These are phyloP conservation scores for Notamacropus eugenii DNA, from an alignment of 2,797 vertebrate species.

Conservation along the genomic window DNA sequence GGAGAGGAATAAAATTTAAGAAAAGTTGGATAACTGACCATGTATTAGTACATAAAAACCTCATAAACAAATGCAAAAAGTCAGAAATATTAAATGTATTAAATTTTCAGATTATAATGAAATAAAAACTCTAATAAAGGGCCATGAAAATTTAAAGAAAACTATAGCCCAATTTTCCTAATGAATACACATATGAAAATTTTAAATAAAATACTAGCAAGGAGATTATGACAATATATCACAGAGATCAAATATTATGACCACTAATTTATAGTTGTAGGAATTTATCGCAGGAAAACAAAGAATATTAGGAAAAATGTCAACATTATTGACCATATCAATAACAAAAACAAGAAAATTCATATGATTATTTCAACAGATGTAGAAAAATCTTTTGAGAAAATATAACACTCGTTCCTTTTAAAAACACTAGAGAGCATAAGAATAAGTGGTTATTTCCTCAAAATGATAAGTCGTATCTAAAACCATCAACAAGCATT, in stretches of 20 bases:
- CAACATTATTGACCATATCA: not conserved
- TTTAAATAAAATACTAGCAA: not conserved
- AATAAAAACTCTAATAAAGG: not conserved
- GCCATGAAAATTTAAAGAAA: not conserved
- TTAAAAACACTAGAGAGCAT: not conserved
- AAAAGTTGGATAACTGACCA: not conserved
- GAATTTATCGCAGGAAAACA: not conserved
- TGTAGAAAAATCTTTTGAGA: not conserved
- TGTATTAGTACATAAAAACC: not conserved
- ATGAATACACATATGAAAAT: not conserved
- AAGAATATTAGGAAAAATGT: not conserved
- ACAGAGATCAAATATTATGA: not conserved
- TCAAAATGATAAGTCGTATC: not conserved
- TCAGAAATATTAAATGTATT: not conserved
- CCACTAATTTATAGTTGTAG: not conserved
- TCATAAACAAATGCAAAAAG: not conserved
- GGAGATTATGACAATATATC: not conserved
- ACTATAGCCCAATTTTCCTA: not conserved
- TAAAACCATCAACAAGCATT: not conserved
- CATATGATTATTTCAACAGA: not conserved
- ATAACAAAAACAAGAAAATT: not conserved
- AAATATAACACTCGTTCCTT: not conserved
- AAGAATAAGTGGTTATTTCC: not conserved
- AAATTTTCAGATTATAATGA: not conserved
- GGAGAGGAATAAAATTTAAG: not conserved